These are phyloP conservation scores for Saccostrea glomerata DNA, from an alignment of 1,140 invertebrate species.

Conservation along the genomic window DNA sequence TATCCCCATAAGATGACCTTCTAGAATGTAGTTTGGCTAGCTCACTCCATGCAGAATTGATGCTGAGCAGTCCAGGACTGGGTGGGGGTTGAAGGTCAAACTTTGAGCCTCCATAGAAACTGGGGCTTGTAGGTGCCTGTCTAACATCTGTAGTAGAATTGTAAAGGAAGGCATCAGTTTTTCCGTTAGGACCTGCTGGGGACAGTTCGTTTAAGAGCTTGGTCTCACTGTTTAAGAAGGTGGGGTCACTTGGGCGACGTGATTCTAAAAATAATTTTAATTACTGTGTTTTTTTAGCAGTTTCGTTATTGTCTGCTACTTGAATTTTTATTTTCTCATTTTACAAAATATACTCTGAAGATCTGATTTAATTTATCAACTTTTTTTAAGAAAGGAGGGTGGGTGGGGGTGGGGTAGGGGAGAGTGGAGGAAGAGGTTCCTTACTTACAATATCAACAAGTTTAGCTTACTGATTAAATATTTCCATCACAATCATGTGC, in stretches of 20 bases:
- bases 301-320: not conserved
- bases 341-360: too few relatives aligned
- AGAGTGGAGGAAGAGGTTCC: too few relatives aligned
- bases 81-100: slow-evolving; percentile 55
- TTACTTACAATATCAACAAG: too few relatives aligned
- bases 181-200: slow-evolving; percentile 24
- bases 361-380: too few relatives aligned
- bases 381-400: too few relatives aligned
- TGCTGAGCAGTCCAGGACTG: slow-evolving; percentile 69
- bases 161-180: slow-evolving; percentile 27
- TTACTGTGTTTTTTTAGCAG: not conserved
- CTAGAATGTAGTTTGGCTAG: slow-evolving; percentile 57
- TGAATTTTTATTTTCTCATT: not conserved
- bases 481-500: too few relatives aligned
- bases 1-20: slow-evolving; percentile 48
- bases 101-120: slow-evolving; percentile 29
- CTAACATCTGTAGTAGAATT: slow-evolving; percentile 29
- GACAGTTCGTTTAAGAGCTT: slow-evolving; percentile 20
- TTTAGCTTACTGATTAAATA: too few relatives aligned
- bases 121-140: slow-evolving; percentile 42
- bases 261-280: slow-evolving; percentile 35
- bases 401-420: too few relatives aligned
- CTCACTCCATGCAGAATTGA: slow-evolving; percentile 68
- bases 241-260: slow-evolving; percentile 37
- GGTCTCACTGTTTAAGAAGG: slow-evolving; percentile 31